Base-by-base conservation (phyloP, 2,888 invertebrate species). In the Leptopilina drosophilae region DNA sequence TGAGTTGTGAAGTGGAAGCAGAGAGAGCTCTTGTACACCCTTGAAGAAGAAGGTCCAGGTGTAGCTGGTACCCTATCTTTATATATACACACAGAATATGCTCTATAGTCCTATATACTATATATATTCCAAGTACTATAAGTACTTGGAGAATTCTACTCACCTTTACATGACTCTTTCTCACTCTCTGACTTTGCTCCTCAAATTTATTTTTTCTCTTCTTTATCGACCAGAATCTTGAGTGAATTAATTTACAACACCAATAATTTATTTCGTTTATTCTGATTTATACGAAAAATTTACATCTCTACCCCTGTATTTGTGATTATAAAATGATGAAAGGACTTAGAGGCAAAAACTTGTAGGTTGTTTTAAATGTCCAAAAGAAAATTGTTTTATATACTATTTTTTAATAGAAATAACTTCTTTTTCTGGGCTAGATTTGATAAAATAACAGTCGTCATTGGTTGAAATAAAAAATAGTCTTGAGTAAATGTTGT, bases 21-120 rank as follows among this genome's bases (percentile, higher is more conserved):
- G 84, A 85, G 87, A 89, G 89, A 86, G 87, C 86, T 86, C 89
- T 89, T 85, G 85, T 87, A 83, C 83, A 86, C 87, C 85, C 87
- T 89, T 87, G 85, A 86, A 87, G 86, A 87, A 86, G 88, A 88
- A 89, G 87, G 89, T 88, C 89, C 89, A 89, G 89, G 89, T 90
- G 89, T 73, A 66, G 77, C 53, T 67, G 59, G 69, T 73, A 73
- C 73, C 56, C 53, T 56, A 56, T 73, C 53, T 33, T n/a, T 73
- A 73, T 49, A 49, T 49, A 49, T 62, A 59, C n/a, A 59, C 12
- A 62, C 20, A 62, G 62, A 62, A 20, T 62, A 9, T 62, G 62
- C 69, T 46, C 69, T 20, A 67, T 40, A 65, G 65, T 67, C 42
- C 46, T 67, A 67, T 64, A 64, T 64, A 14, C 42, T 42, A 7